Base-by-base conservation (phyloP, 2,888 invertebrate species). In the Drosophila emarginata region DNA sequence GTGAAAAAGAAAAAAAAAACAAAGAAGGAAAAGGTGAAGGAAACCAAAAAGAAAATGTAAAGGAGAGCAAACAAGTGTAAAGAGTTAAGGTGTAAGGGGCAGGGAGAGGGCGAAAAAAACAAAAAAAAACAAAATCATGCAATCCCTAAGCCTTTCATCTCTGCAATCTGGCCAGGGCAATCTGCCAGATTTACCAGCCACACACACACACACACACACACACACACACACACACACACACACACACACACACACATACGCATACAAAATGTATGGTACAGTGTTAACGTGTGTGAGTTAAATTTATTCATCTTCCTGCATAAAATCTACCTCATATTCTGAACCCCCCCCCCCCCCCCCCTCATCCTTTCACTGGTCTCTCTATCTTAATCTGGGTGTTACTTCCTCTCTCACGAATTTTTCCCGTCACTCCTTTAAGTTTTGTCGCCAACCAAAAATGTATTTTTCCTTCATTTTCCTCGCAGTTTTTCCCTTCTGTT, bases 251-350 rank as follows among this genome's bases (percentile, higher is more conserved):
- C 62, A 54, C 56, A 63, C 36, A 14, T 28, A n/a, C n/a, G n/a
- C n/a, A n/a, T n/a, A n/a, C n/a, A n/a, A n/a, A n/a, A 18, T 12
- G 15, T 36, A 23, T 21, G 57, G 12, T 32, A 15, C 21, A 21
- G 37, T 36, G n/a, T 21, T 7, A 12, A 7, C 15, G 37, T 56
- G 58, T 23, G 51, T 54, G 66, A 73, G 61, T 73, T 72, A 74
- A 80, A 83, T 82, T 78, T 82, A 81, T 84, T 84, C 85, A 81
- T 78, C 67, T 78, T 67, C 64, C 76, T 80, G 71, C 80, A 80
- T 76, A 72, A 71, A 21, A 51, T 39, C 21, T 14, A 28, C 6
- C 23, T 15, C 28, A 0, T 15, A 39, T 32, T 36, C 40, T 32
- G 3, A 5, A 26, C 26, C 26, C 6, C 4, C 26, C 5, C 1